Percentiles rank a stretch among this genome's conserved stretches.
These are phyloP conservation scores for Chelon auratus DNA, from an alignment of 2,797 vertebrate genomes.

Conservation along the genomic window DNA sequence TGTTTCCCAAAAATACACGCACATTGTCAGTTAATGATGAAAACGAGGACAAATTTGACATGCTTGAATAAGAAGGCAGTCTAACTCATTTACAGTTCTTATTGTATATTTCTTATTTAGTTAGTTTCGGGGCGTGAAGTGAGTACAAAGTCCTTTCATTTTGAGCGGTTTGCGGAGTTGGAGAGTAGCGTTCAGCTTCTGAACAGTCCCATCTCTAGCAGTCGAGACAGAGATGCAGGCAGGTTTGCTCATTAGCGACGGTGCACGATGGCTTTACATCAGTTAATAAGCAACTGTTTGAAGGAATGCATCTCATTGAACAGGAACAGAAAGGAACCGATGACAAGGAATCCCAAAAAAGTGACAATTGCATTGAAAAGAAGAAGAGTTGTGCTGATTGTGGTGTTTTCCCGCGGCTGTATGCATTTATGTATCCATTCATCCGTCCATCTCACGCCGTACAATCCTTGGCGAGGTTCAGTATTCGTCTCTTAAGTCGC, in stretches of 20 bases:
- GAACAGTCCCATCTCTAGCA: slow-evolving; percentile 34
- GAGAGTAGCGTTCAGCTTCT: slow-evolving; percentile 32
- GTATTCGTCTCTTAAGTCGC: not conserved
- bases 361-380: not conserved
- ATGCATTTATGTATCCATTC: too few relatives aligned
- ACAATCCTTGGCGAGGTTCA: not conserved
- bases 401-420: too few relatives aligned
- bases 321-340: slow-evolving; percentile 21
- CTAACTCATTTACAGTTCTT: slow-evolving; percentile 27
- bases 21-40: slow-evolving; percentile 30
- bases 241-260: slow-evolving; percentile 47
- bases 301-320: slow-evolving; percentile 16
- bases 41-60: slow-evolving; percentile 24
- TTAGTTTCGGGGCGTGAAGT: slow-evolving; percentile 19
- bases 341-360: not conserved
- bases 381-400: too few relatives aligned
- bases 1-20: slow-evolving; percentile 15
- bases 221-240: slow-evolving; percentile 29
- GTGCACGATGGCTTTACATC: slow-evolving; percentile 27
- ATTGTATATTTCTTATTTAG: slow-evolving; percentile 15
- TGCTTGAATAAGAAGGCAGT: slow-evolving; percentile 10
- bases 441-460: not conserved
- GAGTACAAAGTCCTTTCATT: slow-evolving; percentile 40
- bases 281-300: slow-evolving; percentile 15
- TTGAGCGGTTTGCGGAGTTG: slow-evolving; percentile 25